Evolutionary conservation across 2,888 invertebrate genomes (phyloP).

Genomic region (Drosophila algonquin): DNA sequence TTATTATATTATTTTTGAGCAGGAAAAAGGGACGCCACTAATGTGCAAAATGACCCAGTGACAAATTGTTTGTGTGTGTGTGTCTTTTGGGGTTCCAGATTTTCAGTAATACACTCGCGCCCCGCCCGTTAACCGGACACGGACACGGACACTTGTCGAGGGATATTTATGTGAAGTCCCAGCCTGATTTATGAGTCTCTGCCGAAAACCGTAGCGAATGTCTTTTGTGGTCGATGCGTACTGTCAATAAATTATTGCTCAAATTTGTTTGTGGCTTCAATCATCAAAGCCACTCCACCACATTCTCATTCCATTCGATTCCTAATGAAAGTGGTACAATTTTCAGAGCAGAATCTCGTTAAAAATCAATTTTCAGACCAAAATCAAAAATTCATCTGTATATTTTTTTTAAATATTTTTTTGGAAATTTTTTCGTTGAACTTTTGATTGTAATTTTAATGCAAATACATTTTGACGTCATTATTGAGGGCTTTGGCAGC

Average conservation of each 20-base stretch:
- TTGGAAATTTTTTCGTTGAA: constrained; percentile 19
- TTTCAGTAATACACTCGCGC: constrained; percentile 23
- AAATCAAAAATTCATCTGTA: constrained; percentile 40
- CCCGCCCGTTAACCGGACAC: constrained; percentile 47
- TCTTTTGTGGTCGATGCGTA: constrained; percentile 45
- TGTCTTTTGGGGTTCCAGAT: too few species aligned
- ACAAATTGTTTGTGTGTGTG: constrained; percentile 55
- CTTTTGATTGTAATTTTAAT: constrained; percentile 54
- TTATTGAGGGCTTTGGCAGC: constrained; percentile 50
- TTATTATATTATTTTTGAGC: constrained; percentile 66
- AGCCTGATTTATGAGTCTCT: constrained; percentile 58
- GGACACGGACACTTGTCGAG: constrained; percentile 64
- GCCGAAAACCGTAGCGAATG: constrained; percentile 1
- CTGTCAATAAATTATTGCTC: constrained; percentile 71
- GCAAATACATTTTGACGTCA: constrained; percentile 52
- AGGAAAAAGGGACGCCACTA: constrained; percentile 28
- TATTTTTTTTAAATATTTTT: neutral
- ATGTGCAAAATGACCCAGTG: constrained; percentile 70
- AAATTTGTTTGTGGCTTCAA: constrained; percentile 17
- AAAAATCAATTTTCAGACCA: constrained; percentile 49
- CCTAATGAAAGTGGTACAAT: constrained; percentile 3
- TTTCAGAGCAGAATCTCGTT: constrained; percentile 36
- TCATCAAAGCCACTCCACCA: neutral
- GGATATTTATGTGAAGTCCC: constrained; percentile 60
- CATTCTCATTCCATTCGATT: constrained; percentile 5